Base-by-base conservation (phyloP, 1,140 invertebrate species). In the Manduca sexta region DNA sequence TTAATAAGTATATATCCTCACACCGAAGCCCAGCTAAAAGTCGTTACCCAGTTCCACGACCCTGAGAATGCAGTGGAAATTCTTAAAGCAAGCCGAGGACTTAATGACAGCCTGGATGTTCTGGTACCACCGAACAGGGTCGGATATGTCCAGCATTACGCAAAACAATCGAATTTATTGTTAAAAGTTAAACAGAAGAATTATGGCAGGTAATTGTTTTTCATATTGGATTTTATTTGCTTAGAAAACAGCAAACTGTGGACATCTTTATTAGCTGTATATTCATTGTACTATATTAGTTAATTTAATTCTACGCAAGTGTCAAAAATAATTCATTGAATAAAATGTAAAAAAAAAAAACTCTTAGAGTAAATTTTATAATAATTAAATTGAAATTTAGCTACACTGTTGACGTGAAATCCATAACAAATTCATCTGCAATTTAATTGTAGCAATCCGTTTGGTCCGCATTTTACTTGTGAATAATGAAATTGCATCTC, bases 81-180 rank as follows among this genome's bases (percentile, higher is more conserved):
- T 3, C 39, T 85, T 29, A 83, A 84, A 44, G 63, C 37, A n/a
- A 75, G 73, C 43, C 49, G 73, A 29, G 72, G 65, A 11, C 33
- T 70, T 3, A 76, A 84, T 31, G 82, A 85, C 51, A 81, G 69
- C 10, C 56, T 75, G 0, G 82, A 85, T 53, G 8, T 85, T 1
- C 52, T 85, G 39, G 76, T 85, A 4, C 65, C 73, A 3, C 60
- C 62, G 3, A 49, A 49, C 11, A 49, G 17, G n/a, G 7, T 49
- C 8, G 17, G 39, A 0, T 49, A 45, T 7, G 17, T 83, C 1
- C 14, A 73, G 13, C 39, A 70, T 0, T 68, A 68, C 1, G 64
- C 68, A 7, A 35, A 55, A 2, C 16, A 40, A 12, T 51, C 70
- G 13, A 38, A 67, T 6, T 43, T 84, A 16, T 17, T 37, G 3